phyloP scores from a whole-genome alignment of 2,113 vertebrate genomes.

The Chlorodrepanis virens region DNA sequence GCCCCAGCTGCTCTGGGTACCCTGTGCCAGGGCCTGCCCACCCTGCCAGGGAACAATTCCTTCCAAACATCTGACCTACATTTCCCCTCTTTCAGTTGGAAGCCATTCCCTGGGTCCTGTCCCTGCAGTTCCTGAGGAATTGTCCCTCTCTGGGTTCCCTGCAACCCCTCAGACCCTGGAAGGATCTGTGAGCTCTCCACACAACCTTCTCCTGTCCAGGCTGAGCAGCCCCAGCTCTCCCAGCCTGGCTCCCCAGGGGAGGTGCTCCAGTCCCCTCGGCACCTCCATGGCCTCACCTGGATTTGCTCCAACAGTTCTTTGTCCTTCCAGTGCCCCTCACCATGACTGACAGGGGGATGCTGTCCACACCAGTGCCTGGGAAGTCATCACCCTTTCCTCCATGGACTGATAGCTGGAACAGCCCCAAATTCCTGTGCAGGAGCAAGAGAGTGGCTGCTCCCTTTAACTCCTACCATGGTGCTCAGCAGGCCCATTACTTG shows the following conservation, averaged over 20 bases:
- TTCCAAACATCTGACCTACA: too few species aligned
- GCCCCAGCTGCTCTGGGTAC: not conserved
- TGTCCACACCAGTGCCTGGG: not conserved
- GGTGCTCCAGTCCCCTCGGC: not conserved
- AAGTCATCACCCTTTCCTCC: not conserved
- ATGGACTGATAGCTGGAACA: not conserved
- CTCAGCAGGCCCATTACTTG: not conserved
- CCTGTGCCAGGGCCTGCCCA: not conserved
- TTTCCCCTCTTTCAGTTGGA: too few species aligned
- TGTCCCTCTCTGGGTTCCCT: not conserved
- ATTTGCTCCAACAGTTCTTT: accelerated
- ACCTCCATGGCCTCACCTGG: accelerated
- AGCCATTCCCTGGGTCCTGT: not conserved
- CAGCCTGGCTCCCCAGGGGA: not conserved
- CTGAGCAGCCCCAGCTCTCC: not conserved
- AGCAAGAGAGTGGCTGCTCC: not conserved
- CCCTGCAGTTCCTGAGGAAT: not conserved
- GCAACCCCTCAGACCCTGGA: not conserved
- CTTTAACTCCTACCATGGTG: not conserved
- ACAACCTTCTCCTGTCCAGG: not conserved
- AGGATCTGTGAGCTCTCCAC: not conserved
- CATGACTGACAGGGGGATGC: not conserved
- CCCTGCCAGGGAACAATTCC: not conserved
- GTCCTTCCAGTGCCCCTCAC: not conserved
- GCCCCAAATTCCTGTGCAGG: not conserved